These are phyloP conservation scores for Leiothrix lutea DNA, from an alignment of 2,113 vertebrate genomes.

Conservation along the genomic window DNA sequence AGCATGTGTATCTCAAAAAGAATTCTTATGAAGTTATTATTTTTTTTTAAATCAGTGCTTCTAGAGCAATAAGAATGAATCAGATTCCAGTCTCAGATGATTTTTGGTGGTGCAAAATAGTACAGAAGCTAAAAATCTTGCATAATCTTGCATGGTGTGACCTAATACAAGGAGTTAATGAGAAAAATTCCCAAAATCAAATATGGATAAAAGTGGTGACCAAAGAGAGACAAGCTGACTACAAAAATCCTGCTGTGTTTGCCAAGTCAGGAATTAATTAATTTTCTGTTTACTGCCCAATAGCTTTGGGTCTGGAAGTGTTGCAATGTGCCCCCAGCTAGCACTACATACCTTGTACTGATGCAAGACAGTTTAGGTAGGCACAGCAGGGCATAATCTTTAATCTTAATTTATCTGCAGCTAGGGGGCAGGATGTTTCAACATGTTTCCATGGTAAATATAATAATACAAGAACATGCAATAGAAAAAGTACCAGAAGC, in stretches of 20 bases:
- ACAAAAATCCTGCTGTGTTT: background rate
- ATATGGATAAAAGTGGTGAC: background rate
- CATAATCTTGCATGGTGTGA: background rate
- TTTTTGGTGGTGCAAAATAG: background rate
- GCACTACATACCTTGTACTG: background rate
- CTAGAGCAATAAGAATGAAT: background rate
- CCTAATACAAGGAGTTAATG: background rate
- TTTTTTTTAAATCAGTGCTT: background rate
- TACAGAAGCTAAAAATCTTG: background rate
- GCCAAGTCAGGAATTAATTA: background rate
- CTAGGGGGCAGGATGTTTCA: background rate
- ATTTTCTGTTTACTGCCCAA: background rate
- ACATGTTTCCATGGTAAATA: fast-evolving
- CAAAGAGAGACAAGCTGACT: background rate
- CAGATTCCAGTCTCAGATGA: background rate
- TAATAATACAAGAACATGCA: background rate
- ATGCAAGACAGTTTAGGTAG: background rate
- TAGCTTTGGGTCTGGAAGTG: background rate
- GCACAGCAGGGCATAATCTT: fast-evolving
- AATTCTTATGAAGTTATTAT: background rate
- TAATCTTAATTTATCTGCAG: background rate
- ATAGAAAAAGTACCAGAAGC: background rate
- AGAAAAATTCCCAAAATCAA: background rate
- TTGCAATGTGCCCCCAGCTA: background rate
- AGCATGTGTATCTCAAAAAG: background rate